A percentile compares a stretch with the other conserved stretches of the same genome.
phyloP scores from a whole-genome alignment of 2,113 vertebrate species.

The pig (Sus scrofa) region T2T-Sscrofa CM000824.6:126758501-126759000 shows the following conservation, averaged over 20 bases:
- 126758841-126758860: not conserved
- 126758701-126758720: not conserved
- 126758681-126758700: not conserved
- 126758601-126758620: not conserved
- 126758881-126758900: not conserved
- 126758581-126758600: not conserved
- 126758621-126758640: not conserved
- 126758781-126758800: not conserved
- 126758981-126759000: not conserved
- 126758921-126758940: not conserved
- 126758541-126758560: slow-evolving; percentile 33
- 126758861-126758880: not conserved
- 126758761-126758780: not conserved
- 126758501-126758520: not conserved
- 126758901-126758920: not conserved
- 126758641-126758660: not conserved
- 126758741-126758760: not conserved
- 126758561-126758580: not conserved
- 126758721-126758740: not conserved
- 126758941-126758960: not conserved
- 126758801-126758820: not conserved
- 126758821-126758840: not conserved
- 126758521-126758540: not conserved
- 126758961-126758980: not conserved
- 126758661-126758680: not conserved